phyloP scores from a whole-genome alignment of 2,888 invertebrate species.

The Electrophaes corylata region DNA sequence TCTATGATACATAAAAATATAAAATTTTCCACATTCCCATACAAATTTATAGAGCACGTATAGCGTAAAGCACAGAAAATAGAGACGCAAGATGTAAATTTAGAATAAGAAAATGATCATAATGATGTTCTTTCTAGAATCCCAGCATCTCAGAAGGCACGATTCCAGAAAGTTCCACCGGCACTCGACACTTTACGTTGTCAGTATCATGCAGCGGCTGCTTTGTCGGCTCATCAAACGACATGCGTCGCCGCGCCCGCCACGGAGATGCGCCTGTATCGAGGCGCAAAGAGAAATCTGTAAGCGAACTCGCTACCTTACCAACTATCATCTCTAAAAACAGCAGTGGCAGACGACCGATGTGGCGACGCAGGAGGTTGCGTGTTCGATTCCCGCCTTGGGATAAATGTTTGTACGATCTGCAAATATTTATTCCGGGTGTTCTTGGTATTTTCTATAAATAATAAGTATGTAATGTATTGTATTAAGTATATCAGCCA shows the following conservation, averaged over 20 bases:
- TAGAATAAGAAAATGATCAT: constrained; percentile 2
- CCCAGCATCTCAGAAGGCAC: constrained; percentile 16
- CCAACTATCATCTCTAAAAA: not conserved
- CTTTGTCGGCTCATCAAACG: constrained; percentile 80
- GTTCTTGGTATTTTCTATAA: too few relatives aligned
- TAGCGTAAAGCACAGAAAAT: not conserved
- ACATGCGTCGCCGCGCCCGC: constrained; percentile 60
- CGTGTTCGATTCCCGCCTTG: too few relatives aligned
- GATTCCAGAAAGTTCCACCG: constrained; percentile 29
- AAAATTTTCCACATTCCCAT: too few relatives aligned
- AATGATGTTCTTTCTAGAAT: constrained; percentile 17
- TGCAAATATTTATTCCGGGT: too few relatives aligned
- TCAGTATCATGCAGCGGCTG: constrained; percentile 48
- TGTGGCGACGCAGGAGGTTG: too few relatives aligned
- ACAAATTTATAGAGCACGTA: not conserved
- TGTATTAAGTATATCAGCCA: too few relatives aligned
- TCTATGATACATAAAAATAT: too few relatives aligned
- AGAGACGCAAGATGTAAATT: not conserved
- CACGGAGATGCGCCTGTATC: constrained; percentile 46
- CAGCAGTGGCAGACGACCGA: too few relatives aligned
- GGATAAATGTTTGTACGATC: too few relatives aligned
- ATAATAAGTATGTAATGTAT: too few relatives aligned
- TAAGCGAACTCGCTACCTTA: not conserved
- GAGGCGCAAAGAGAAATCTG: constrained; percentile 15
- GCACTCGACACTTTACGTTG: constrained; percentile 47